Evolutionary conservation across 1,140 invertebrate species (phyloP).

Genomic region (Drosophila dunni): DNA sequence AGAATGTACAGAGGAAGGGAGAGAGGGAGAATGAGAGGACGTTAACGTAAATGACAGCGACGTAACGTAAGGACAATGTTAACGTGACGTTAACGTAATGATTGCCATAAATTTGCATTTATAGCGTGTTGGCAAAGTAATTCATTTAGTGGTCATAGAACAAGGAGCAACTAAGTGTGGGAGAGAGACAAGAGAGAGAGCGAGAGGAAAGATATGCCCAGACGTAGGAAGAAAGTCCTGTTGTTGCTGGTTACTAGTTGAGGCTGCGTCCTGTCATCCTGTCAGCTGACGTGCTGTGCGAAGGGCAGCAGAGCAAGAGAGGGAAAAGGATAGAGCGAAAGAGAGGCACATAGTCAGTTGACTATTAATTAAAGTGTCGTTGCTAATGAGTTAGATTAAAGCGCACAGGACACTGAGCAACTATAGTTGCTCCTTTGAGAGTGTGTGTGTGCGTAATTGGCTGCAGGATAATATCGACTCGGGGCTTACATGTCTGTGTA

Average conservation of each 20-base stretch:
- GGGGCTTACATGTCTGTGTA: background rate
- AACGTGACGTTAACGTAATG: slow-evolving; percentile 63
- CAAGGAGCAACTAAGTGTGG: too few relatives aligned
- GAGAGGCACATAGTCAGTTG: background rate
- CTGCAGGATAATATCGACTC: slow-evolving; percentile 38
- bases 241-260: slow-evolving; percentile 4
- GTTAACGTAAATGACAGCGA: slow-evolving; percentile 10
- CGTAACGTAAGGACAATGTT: slow-evolving; percentile 15
- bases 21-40: background rate
- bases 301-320: background rate
- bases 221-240: background rate
- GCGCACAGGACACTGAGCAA: slow-evolving; percentile 27
- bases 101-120: slow-evolving; percentile 75
- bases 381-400: slow-evolving; percentile 80
- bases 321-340: too few relatives aligned
- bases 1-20: background rate
- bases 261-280: slow-evolving; percentile 41
- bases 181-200: background rate
- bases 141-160: slow-evolving; percentile 50
- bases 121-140: slow-evolving; percentile 61
- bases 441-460: slow-evolving; percentile 38
- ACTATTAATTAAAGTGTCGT: slow-evolving; percentile 78
- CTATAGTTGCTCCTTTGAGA: slow-evolving; percentile 21
- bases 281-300: background rate
- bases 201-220: background rate